Evolutionary conservation across 2,888 invertebrate species (phyloP).

Genomic region (Iphiclides podalirius): DNA sequence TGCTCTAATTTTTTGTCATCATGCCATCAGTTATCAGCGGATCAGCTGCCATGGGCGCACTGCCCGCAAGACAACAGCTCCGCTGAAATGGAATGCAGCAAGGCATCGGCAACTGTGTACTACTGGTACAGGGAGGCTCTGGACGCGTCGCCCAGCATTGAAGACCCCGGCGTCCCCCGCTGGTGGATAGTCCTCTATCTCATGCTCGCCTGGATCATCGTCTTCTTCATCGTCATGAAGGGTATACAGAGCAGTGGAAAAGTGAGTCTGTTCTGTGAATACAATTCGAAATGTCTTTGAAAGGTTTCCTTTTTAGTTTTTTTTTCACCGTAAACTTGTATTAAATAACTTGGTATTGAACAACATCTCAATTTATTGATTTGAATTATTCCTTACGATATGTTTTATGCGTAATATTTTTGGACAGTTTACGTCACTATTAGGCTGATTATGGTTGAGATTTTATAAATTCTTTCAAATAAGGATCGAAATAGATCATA

Average conservation of each 20-base stretch:
- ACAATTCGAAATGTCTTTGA: neutral
- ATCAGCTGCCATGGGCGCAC: slow-evolving; percentile 88
- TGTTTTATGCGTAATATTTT: too few species aligned
- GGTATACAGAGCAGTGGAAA: slow-evolving; percentile 98
- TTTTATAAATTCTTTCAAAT: too few species aligned
- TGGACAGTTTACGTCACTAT: too few species aligned
- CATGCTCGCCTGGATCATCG: slow-evolving; percentile 92
- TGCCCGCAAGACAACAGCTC: slow-evolving; percentile 88
- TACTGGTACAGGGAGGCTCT: slow-evolving; percentile 96
- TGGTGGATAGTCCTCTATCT: slow-evolving; percentile 97
- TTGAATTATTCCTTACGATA: too few species aligned
- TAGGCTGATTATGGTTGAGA: too few species aligned
- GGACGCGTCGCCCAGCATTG: slow-evolving; percentile 92
- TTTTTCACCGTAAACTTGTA: too few species aligned
- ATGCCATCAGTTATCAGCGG: slow-evolving; percentile 83
- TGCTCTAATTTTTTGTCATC: too few species aligned
- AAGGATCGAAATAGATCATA: too few species aligned
- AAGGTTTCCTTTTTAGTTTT: too few species aligned
- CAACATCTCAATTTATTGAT: too few species aligned
- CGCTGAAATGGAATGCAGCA: slow-evolving; percentile 86
- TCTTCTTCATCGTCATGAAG: slow-evolving; percentile 97
- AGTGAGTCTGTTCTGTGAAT: too few species aligned
- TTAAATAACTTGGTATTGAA: too few species aligned
- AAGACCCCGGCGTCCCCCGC: slow-evolving; percentile 90
- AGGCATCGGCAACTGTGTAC: slow-evolving; percentile 93